Base-by-base conservation (phyloP, 2,888 invertebrate genomes). In the Pristionchus fissidentatus region DNA sequence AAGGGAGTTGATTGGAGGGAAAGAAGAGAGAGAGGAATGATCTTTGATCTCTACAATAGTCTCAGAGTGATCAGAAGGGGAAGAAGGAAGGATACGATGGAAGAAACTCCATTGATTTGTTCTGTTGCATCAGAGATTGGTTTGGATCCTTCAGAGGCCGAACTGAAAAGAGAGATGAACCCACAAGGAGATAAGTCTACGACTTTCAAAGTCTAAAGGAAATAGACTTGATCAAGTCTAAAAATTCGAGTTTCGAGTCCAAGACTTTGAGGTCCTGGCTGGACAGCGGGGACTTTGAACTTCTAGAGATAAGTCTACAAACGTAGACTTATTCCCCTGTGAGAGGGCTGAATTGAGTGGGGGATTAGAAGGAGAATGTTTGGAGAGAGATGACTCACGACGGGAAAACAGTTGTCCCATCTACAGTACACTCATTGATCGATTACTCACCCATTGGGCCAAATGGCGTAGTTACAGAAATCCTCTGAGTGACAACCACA, bases 391-490 rank as follows among this genome's bases (percentile, higher is more conserved):
- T 29, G 15, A 35, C 32, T n/a, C n/a, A n/a, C n/a, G n/a, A n/a
- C n/a, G n/a, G n/a, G n/a, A n/a, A n/a, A n/a, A n/a, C n/a, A n/a
- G n/a, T n/a, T n/a, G n/a, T n/a, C n/a, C n/a, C n/a, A n/a, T n/a
- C n/a, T n/a, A n/a, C n/a, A n/a, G n/a, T n/a, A n/a, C n/a, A n/a
- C n/a, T n/a, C n/a, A n/a, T n/a, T n/a, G n/a, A n/a, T n/a, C n/a
- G n/a, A n/a, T n/a, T n/a, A n/a, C n/a, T n/a, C n/a, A 81, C 81
- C 81, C 81, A 43, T 60, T 46, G 7, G 81, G 81, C 81, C 81
- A 81, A 22, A 32, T 32, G n/a, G 60, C 41, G 22, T 81, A 60
- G 26, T 81, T 81, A 35, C 81, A 81, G 43, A 26, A 81, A n/a
- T 81, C 81, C 29, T 62, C 81, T 15, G 22, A 26, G n/a, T 81